Evolutionary conservation across 2,888 invertebrate genomes (phyloP).

Genomic region (Teleogryllus oceanicus): DNA sequence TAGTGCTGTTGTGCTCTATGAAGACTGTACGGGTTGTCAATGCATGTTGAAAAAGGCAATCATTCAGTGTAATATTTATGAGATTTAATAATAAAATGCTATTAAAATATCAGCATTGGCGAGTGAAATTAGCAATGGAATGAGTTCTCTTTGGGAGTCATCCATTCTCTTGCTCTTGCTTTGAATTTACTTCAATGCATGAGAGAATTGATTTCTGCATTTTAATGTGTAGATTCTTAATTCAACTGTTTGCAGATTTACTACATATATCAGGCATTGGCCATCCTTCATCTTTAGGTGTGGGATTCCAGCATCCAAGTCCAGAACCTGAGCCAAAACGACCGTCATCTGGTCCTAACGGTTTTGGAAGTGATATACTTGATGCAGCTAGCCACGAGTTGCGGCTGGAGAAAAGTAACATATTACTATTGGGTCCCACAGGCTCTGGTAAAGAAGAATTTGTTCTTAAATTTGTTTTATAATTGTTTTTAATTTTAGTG

Average conservation of each 20-base stretch:
- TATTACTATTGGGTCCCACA: constrained; percentile 34
- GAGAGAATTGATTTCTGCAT: not conserved
- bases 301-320: constrained; percentile 56
- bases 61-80: not conserved
- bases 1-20: too few relatives aligned
- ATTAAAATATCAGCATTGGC: not conserved
- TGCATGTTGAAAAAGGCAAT: too few relatives aligned
- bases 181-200: not conserved
- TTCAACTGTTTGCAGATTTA: constrained; percentile 60
- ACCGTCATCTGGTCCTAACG: constrained; percentile 33
- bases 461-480: not conserved
- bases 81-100: not conserved
- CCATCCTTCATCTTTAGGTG: constrained; percentile 61
- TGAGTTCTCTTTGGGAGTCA: too few relatives aligned
- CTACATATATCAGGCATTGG: constrained; percentile 80
- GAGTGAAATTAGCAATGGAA: too few relatives aligned
- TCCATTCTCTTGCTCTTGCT: too few relatives aligned
- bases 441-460: constrained; percentile 31
- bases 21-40: too few relatives aligned
- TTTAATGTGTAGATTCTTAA: not conserved
- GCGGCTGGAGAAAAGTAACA: constrained; percentile 61
- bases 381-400: constrained; percentile 79
- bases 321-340: constrained; percentile 36
- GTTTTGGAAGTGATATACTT: constrained; percentile 66
- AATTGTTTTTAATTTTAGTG: not conserved